Evolutionary conservation across 1,140 invertebrate species (phyloP), one percentile per base, ranked within the genome.

Genomic region (Brachionus rotundiformis): DNA sequence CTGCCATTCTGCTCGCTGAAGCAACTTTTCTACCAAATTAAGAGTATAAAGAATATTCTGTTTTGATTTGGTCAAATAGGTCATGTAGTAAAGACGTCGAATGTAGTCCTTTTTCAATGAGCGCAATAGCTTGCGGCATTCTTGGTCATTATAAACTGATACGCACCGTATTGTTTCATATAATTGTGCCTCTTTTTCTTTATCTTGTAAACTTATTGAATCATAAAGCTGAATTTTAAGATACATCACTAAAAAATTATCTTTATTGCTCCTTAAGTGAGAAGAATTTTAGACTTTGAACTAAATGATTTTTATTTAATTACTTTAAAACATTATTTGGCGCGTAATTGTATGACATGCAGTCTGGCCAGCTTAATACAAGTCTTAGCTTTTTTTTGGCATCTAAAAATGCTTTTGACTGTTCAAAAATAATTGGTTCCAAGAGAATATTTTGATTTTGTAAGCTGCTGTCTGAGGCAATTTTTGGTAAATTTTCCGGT

Each of bases 311-410:
- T 19, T 39, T 36, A 7, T 29, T n/a, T 36, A 33, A 36, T 68
- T 61, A 83, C 73, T 80, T 39, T 27, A 63, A 63, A 29, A 31
- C 10, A 31, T 49, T 27, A 83, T 83, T 25, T 81, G 82, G 80
- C 83, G 82, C 36, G 19, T 73, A 31, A 83, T 73, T 49, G 54
- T 36, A 71, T 29, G 11, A 16, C 27, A 77, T 19, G 54, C 86
- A 84, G 71, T 89, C 88, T 19, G 85, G 85, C 61, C 92, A 93
- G 82, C 94, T 95, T 3, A 99, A 89, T 31, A 98, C 95, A 82
- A 94, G 90, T 47, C 96, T 90, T 41, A 99, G 89, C 86, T 98
- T 97, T 82, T 94, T 91, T 87, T 98, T 97, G 36, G 95, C 94
- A 88, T 94, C 94, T 71, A 91, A 88, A 85, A 96, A 95, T 25